Conservation (phyloP, 2,113 vertebrate genomes). For the Ciconia stormi region DNA sequence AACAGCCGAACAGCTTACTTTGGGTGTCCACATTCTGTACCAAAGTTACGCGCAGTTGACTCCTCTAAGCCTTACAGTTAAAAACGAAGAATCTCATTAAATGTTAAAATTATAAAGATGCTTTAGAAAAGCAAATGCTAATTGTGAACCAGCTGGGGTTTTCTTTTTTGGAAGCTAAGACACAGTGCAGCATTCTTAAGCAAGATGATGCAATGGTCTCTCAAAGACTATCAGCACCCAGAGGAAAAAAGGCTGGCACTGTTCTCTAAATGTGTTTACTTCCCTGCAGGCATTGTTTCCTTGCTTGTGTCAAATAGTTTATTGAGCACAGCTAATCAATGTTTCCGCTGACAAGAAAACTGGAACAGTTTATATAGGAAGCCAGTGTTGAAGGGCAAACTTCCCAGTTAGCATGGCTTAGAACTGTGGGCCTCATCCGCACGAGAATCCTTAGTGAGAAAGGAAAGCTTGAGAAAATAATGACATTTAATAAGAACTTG, state of each 20-base stretch:
- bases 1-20: neutral
- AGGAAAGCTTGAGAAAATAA: neutral
- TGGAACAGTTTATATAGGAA: constrained; percentile 54
- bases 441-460: neutral
- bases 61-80: neutral
- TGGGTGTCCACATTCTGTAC: neutral
- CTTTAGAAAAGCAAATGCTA: constrained; percentile 25
- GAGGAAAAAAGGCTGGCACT: constrained; percentile 57
- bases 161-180: constrained; percentile 8
- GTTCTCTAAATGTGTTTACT: constrained; percentile 64
- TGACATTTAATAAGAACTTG: neutral
- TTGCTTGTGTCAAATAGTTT: constrained; percentile 69
- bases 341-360: constrained; percentile 59
- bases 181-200: constrained; percentile 46
- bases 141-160: constrained; percentile 28
- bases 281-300: constrained; percentile 49
- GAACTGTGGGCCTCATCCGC: neutral
- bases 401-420: constrained; percentile 21
- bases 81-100: constrained; percentile 15
- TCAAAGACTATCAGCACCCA: constrained; percentile 34
- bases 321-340: constrained; percentile 64
- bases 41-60: neutral
- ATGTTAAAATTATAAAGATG: constrained; percentile 19
- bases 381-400: constrained; percentile 7
- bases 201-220: constrained; percentile 47